Percentiles rank a stretch among this genome's conserved stretches.
Conservation (phyloP, 2,113 vertebrate genomes). For the Tragelaphus buxtoni region DNA sequence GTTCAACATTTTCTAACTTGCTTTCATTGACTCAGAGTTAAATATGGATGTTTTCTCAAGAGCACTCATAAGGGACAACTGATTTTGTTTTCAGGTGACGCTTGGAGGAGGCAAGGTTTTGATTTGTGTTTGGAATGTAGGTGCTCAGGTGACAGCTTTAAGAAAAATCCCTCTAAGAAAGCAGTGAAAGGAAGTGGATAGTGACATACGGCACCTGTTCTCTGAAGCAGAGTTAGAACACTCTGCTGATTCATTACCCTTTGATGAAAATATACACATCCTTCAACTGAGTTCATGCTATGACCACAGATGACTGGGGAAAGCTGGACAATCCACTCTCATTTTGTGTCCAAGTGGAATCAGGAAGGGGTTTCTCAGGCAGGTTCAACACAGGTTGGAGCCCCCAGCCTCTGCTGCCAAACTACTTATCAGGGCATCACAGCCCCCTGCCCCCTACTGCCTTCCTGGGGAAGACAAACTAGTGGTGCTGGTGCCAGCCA, state of each 20-base stretch:
- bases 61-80: background rate
- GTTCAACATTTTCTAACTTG: background rate
- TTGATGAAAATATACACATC: conserved; percentile 15
- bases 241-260: background rate
- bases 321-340: background rate
- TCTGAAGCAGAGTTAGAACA: background rate
- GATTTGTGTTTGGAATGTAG: background rate
- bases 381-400: background rate
- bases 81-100: background rate
- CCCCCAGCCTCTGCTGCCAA: background rate
- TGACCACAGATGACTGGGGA: background rate
- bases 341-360: background rate
- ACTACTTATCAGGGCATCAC: background rate
- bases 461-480: background rate
- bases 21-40: background rate
- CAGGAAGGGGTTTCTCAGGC: background rate
- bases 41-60: background rate
- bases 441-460: background rate
- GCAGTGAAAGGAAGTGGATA: background rate
- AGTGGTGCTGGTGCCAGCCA: no score
- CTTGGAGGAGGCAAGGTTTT: background rate
- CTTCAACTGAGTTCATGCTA: background rate
- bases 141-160: background rate
- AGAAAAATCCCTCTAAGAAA: background rate
- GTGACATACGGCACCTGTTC: background rate